A percentile compares a stretch with the other conserved stretches of the same genome.
These are phyloP conservation scores for Cyphomyrmex costatus DNA, from an alignment of 1,140 invertebrate species.

Conservation along the genomic window DNA sequence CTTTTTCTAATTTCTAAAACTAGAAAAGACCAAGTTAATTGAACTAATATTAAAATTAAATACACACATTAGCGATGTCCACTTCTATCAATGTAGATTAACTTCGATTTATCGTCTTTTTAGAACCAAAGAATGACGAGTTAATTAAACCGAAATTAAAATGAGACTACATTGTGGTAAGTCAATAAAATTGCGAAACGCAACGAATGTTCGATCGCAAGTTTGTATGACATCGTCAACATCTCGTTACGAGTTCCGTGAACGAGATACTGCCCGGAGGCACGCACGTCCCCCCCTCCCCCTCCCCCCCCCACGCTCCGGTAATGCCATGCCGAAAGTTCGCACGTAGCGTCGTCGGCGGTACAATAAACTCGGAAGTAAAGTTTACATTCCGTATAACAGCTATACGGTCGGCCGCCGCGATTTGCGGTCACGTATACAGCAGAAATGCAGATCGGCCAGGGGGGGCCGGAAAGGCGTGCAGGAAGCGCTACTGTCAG, in stretches of 20 bases:
- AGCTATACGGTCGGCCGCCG: neutral
- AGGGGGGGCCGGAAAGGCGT: slow-evolving; percentile 81
- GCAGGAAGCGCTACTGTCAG: slow-evolving; percentile 85
- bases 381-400: slow-evolving; percentile 22
- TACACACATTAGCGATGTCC: too few species aligned
- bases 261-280: neutral
- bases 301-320: neutral
- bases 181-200: neutral
- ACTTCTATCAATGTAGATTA: too few species aligned
- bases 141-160: too few species aligned
- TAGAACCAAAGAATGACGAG: too few species aligned
- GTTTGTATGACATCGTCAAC: slow-evolving; percentile 1
- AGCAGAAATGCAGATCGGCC: slow-evolving; percentile 61
- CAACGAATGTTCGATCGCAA: neutral
- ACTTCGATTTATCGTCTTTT: too few species aligned
- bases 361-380: slow-evolving; percentile 35
- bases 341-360: slow-evolving; percentile 20
- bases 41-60: too few species aligned
- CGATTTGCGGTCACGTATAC: slow-evolving; percentile 63
- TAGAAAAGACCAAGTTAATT: too few species aligned
- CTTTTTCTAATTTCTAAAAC: too few species aligned
- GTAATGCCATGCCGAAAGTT: slow-evolving; percentile 38
- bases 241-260: neutral
- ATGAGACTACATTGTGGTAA: too few species aligned
- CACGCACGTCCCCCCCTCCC: neutral